Evolutionary conservation across 1,140 invertebrate genomes (phyloP).

Genomic region (Drosophila sturtevanti): DNA sequence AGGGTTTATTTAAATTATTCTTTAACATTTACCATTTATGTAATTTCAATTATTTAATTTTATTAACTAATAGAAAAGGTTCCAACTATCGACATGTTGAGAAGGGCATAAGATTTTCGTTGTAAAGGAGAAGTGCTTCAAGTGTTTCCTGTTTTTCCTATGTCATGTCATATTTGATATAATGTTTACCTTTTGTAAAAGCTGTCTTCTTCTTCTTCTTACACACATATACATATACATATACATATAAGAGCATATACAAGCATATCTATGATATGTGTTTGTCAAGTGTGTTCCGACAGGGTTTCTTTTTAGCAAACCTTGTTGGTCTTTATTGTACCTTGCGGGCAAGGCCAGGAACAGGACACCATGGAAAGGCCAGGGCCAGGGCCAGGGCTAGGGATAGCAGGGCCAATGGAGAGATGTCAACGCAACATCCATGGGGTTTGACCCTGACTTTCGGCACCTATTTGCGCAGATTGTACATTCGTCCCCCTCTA

Average conservation of each 20-base stretch:
- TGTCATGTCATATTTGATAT: neutral
- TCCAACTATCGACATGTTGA: neutral
- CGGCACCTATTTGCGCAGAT: slow-evolving; percentile 51
- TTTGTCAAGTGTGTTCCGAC: slow-evolving; percentile 8
- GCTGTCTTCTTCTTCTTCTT: neutral
- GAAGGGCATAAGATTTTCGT: neutral
- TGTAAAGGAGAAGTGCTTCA: neutral
- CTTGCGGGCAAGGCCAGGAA: neutral
- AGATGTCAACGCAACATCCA: slow-evolving; percentile 11
- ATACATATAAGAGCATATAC: neutral
- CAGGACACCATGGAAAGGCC: neutral
- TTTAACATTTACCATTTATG: too few species aligned
- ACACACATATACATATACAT: neutral
- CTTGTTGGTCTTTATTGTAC: neutral
- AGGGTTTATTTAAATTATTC: too few species aligned
- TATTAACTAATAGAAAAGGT: neutral
- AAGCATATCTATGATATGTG: slow-evolving; percentile 7
- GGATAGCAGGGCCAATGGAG: neutral
- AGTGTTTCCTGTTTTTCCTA: neutral
- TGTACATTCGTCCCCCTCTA: slow-evolving; percentile 16
- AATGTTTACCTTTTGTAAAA: slow-evolving; percentile 8
- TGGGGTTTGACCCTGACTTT: slow-evolving; percentile 36
- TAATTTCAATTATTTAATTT: too few species aligned
- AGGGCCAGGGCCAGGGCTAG: neutral
- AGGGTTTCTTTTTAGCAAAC: slow-evolving; percentile 8